These are phyloP conservation scores for Notothenia coriiceps DNA, from an alignment of 2,113 vertebrate species.

Conservation along the genomic window DNA sequence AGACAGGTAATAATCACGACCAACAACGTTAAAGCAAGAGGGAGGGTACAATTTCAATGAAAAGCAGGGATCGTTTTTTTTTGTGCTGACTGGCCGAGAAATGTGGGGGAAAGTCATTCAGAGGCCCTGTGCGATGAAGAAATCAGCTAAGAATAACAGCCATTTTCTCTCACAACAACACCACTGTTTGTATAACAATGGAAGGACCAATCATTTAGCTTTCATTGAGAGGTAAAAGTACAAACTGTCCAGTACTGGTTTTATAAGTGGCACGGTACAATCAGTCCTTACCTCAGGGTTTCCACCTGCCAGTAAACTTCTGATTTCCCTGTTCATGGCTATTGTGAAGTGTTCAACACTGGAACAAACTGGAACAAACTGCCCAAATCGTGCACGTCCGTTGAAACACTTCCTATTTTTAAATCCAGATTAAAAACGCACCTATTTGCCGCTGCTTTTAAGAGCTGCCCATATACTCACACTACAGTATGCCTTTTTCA, in stretches of 20 bases:
- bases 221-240: background rate
- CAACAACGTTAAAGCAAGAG: constrained; percentile 31
- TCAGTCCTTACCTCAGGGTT: too few relatives aligned
- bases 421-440: too few relatives aligned
- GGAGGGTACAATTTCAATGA: constrained; percentile 36
- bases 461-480: too few relatives aligned
- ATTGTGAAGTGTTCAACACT: too few relatives aligned
- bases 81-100: constrained; percentile 12
- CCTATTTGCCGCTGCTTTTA: too few relatives aligned
- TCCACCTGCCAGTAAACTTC: background rate
- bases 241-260: background rate
- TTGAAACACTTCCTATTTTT: too few relatives aligned
- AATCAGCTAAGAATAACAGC: background rate
- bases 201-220: background rate
- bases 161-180: background rate
- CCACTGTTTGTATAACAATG: background rate
- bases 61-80: constrained; percentile 17
- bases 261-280: background rate
- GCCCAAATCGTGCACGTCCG: too few relatives aligned
- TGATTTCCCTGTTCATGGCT: background rate
- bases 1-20: constrained; percentile 59
- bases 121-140: background rate
- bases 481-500: too few relatives aligned
- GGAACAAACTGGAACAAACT: too few relatives aligned
- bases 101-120: background rate